Conservation (phyloP, 2,113 vertebrate genomes). For the Psilopogon haemacephalus region DNA sequence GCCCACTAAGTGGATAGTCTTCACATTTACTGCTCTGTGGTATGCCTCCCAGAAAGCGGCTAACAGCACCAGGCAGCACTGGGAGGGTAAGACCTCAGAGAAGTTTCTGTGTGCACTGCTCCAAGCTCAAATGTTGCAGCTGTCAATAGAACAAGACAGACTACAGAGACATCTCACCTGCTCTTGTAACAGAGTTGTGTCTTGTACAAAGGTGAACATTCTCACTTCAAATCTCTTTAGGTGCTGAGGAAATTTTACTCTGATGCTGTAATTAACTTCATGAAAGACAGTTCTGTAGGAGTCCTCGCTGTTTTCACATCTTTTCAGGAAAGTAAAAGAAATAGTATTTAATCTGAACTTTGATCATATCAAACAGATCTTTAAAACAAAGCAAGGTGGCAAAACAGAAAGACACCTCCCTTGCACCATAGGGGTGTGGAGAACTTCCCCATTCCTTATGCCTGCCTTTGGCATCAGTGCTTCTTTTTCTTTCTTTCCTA, state of each 20-base stretch:
- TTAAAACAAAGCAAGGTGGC: not conserved
- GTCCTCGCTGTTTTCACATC: conserved; percentile 50
- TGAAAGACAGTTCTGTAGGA: conserved; percentile 56
- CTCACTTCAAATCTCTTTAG: conserved; percentile 73
- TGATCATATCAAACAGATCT: not conserved
- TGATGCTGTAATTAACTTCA: not conserved
- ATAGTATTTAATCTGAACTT: rapidly evolving
- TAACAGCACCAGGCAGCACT: not conserved
- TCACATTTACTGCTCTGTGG: not conserved
- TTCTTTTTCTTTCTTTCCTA: not conserved
- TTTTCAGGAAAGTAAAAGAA: not conserved
- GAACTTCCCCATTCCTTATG: not conserved
- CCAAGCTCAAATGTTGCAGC: rapidly evolving
- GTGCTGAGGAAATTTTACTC: conserved; percentile 59
- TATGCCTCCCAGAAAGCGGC: not conserved
- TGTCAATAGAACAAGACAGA: rapidly evolving
- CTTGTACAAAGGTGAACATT: conserved; percentile 62
- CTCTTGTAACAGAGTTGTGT: not conserved
- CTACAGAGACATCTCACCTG: not conserved
- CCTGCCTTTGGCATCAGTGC: not conserved
- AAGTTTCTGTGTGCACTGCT: rapidly evolving
- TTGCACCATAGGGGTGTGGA: rapidly evolving
- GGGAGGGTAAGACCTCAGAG: not conserved
- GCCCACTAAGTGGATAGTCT: not conserved
- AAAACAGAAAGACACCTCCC: not conserved